phyloP scores from a whole-genome alignment of 2,888 invertebrate genomes.

The Physocephala rufipes region DNA sequence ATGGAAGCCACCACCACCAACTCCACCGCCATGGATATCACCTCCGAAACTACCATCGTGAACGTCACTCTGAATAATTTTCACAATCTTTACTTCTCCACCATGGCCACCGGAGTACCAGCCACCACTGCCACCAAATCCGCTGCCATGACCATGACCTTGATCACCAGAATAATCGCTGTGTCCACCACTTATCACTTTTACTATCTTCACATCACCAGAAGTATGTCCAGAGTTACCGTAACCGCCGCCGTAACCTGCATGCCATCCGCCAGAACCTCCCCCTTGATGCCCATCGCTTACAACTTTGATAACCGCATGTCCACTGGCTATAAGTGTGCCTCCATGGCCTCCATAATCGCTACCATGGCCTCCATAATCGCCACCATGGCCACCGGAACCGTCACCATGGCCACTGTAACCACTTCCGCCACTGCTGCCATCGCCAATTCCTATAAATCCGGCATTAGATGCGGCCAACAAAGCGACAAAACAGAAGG shows the following conservation, averaged over 20 bases:
- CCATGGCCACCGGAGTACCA: slow-evolving; percentile 39
- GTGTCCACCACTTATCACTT: slow-evolving; percentile 9
- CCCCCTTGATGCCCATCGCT: slow-evolving; percentile 22
- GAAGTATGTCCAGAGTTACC: slow-evolving; percentile 29
- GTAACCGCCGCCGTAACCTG: neutral
- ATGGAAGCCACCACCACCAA: slow-evolving; percentile 12
- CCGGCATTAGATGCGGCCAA: slow-evolving; percentile 49
- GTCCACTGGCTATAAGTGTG: neutral
- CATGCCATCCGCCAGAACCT: neutral
- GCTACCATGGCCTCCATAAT: neutral
- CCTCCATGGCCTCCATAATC: slow-evolving; percentile 6
- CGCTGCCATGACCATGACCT: slow-evolving; percentile 33
- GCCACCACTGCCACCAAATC: slow-evolving; percentile 36
- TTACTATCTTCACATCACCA: slow-evolving; percentile 21
- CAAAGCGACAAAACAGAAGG: slow-evolving; percentile 52
- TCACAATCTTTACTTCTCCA: slow-evolving; percentile 46
- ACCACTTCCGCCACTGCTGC: slow-evolving; percentile 29
- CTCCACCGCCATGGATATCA: slow-evolving; percentile 30
- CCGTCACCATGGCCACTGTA: slow-evolving; percentile 2
- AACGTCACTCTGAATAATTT: slow-evolving; percentile 46
- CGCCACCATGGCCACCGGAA: neutral
- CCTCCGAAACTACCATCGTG: slow-evolving; percentile 28
- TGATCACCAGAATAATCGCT: slow-evolving; percentile 34
- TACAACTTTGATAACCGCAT: slow-evolving; percentile 38
- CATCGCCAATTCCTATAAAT: slow-evolving; percentile 46